A percentile compares a stretch with the other conserved stretches of the same genome.
Evolutionary conservation across 2,113 vertebrate genomes (phyloP).

Genomic region (Thermophis baileyi): DNA sequence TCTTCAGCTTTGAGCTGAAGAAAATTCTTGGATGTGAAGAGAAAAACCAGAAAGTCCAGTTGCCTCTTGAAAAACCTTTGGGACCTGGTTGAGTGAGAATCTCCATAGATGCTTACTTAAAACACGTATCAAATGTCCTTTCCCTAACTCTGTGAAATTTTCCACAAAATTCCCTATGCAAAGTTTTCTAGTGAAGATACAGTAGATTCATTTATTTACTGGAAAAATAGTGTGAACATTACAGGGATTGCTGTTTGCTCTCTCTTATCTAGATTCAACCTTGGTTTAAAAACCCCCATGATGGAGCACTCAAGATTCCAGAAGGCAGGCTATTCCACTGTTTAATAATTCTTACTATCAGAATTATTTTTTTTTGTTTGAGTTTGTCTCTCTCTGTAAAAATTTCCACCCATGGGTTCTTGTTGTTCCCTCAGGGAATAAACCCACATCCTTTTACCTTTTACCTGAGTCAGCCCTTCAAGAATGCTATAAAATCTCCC

Average conservation of each 20-base stretch:
- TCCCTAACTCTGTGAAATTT: not conserved
- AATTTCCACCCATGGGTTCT: not conserved
- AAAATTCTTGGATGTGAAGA: too few species aligned
- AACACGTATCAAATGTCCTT: not conserved
- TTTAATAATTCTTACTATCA: not conserved
- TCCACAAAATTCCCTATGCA: not conserved
- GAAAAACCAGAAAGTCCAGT: too few species aligned
- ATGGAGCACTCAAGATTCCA: not conserved
- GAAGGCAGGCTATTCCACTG: not conserved
- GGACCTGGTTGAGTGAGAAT: too few species aligned
- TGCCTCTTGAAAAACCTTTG: too few species aligned
- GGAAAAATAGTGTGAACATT: not conserved
- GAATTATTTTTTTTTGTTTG: not conserved
- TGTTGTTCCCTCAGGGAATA: not conserved
- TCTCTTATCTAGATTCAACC: not conserved
- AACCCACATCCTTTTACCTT: not conserved
- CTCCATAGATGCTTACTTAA: not conserved
- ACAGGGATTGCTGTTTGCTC: not conserved
- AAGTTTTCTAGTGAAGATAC: not conserved
- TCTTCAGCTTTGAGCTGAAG: too few species aligned
- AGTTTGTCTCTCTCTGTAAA: not conserved
- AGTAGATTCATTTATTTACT: not conserved
- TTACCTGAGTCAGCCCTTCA: not conserved
- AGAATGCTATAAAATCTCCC: not conserved
- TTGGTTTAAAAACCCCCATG: not conserved